A percentile compares a stretch with the other conserved stretches of the same genome.
Conservation (phyloP, 1,140 invertebrate genomes). For the Galleria mellonella region DNA sequence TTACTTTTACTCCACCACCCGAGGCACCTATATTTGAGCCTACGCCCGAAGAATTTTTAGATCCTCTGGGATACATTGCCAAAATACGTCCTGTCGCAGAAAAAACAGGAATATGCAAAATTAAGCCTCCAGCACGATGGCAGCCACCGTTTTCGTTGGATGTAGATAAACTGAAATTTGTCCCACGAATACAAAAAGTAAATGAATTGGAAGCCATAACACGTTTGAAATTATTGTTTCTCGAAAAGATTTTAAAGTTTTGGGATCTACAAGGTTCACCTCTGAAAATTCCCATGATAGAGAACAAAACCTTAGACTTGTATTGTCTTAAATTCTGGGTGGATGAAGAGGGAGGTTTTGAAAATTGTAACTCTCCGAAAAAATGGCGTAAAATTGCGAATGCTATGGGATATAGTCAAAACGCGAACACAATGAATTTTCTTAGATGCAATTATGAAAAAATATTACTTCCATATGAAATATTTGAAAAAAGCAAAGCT, state of each 20-base stretch:
- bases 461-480: conserved; percentile 92
- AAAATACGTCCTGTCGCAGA: conserved; percentile 80
- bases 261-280: conserved; percentile 97
- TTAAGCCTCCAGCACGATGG: conserved; percentile 85
- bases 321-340: conserved; percentile 95
- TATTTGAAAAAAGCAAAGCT: conserved; percentile 80
- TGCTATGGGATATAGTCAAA: conserved; percentile 88
- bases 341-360: conserved; percentile 91
- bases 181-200: conserved; percentile 95
- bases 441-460: conserved; percentile 93
- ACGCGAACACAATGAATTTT: conserved; percentile 86
- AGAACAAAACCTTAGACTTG: conserved; percentile 94
- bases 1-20: conserved; percentile 76
- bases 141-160: conserved; percentile 98
- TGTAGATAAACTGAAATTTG: conserved; percentile 97
- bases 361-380: conserved; percentile 87
- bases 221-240: conserved; percentile 96
- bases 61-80: conserved; percentile 80
- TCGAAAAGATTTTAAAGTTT: conserved; percentile 97
- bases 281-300: conserved; percentile 94
- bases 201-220: conserved; percentile 98
- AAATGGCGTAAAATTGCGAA: conserved; percentile 94
- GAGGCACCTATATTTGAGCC: conserved; percentile 80
- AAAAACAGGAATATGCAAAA: conserved; percentile 81
- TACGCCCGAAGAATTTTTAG: conserved; percentile 79